Evolutionary conservation across 2,888 invertebrate genomes (phyloP), one percentile per base, ranked within the genome.

Genomic region (Cataglyphis albicans): DNA sequence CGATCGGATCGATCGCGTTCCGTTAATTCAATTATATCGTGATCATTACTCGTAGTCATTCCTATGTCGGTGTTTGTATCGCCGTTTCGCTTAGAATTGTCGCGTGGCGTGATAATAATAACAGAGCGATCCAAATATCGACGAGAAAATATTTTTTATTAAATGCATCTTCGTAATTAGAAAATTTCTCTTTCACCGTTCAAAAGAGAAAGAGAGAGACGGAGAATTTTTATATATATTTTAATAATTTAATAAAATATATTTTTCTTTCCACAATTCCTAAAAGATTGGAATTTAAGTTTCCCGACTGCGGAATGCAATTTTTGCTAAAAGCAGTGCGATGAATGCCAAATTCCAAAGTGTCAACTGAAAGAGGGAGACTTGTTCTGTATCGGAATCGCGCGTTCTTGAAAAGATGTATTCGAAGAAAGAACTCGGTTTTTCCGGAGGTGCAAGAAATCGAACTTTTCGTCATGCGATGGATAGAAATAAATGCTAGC

Each of bases 21-120:
- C 12, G 52, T 82, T 84, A 68, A 75, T 83, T 83, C 74, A 63
- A 86, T 85, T 67, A 76, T 10, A 35, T 75, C 35, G 12, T 21
- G 29, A 32, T 29, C 41, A 63, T 81, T 68, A 68, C 7, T 48
- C 18, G 48, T 48, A n/a, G 32, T 35, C 21, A 7, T 7, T 38
- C 0, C 7, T 18, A 57, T 55, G n/a, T n/a, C 44, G 35, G 35
- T 38, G 10, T 41, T 41, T 57, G 44, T 21, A 44, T 55, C 67
- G 25, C 32, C 55, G 44, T 64, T 80, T 67, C 29, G 38, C 35
- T 67, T 67, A 15, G 15, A 25, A 65, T 44, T 48, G 48, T 74
- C 35, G 25, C 52, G 3, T 67, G 15, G 7, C 12, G 21, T 12
- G 32, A 44, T 12, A 41, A 59, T 21, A 48, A 52, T 75, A 61